Evolutionary conservation across 2,888 invertebrate species (phyloP), one percentile per base, ranked within the genome.

Genomic region (Amiota minor): DNA sequence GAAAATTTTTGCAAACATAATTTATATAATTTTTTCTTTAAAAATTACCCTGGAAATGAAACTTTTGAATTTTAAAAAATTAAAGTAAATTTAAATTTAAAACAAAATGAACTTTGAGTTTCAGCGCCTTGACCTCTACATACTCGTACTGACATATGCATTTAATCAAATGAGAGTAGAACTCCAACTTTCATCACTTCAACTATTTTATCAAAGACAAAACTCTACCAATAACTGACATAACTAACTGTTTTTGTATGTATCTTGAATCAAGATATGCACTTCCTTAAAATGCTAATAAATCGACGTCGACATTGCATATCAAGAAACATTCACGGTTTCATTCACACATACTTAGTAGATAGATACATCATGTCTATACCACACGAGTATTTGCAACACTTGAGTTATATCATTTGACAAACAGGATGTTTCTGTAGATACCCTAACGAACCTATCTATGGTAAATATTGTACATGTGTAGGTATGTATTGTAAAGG

Each of bases 251-350:
- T 35, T 62, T 35, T 35, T 45, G 9, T 35, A 35, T 35, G 35
- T 6, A 35, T 35, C 35, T 35, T 35, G 35, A 35, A 35, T 35
- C 62, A 62, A 18, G 50, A 23, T 53, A 50, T 16, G 35, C 50
- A 53, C 67, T 50, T 62, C 50, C 62, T 12, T 20, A 71, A 71
- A 71, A 71, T 71, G 71, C 62, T 71, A 71, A 71, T 71, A 71
- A 71, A 71, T 62, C 62, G 2, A 35, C 35, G 53, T 62, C 8
- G 12, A 68, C 10, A 23, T 68, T 35, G 35, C 35, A 53, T 23
- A 53, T 18, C 35, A 50, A 16, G 67, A 18, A 68, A 16, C 50
- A 68, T 23, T 53, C 18, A 16, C 59, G 59, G 20, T 4, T 59
- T 16, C 59, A 59, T 20, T 53, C 14, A 14, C 14, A n/a, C 14